A percentile compares a stretch with the other conserved stretches of the same genome.
Conservation (phyloP, 2,113 vertebrate genomes). For the Grus americana region DNA sequence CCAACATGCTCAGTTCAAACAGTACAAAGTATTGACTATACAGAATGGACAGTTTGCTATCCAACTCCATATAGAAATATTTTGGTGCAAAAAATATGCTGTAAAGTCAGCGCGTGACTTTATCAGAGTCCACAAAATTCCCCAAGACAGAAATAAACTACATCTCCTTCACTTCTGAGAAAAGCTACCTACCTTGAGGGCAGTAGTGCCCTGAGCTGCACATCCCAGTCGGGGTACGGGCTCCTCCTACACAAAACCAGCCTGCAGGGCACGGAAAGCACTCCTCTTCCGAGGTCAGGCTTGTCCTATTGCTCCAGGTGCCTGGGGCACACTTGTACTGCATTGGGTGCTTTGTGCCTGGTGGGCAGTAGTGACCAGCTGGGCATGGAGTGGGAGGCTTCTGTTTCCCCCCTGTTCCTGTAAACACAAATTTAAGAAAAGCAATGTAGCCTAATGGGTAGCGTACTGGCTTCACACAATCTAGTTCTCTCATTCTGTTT, state of each 20-base stretch:
- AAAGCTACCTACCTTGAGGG: constrained; percentile 73
- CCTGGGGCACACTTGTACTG: constrained; percentile 87
- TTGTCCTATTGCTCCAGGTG: constrained; percentile 83
- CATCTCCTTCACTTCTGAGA: accelerated
- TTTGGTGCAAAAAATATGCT: accelerated
- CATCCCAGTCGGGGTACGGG: constrained; percentile 74
- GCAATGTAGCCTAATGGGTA: accelerated
- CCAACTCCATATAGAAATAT: not conserved
- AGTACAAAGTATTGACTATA: not conserved
- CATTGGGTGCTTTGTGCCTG: constrained; percentile 80
- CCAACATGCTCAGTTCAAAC: not conserved
- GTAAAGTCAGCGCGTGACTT: accelerated
- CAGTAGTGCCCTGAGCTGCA: constrained; percentile 88
- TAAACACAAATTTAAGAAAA: not conserved
- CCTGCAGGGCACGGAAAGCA: constrained; percentile 78
- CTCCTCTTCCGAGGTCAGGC: constrained; percentile 70
- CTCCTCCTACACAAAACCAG: constrained; percentile 84
- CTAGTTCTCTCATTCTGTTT: not conserved
- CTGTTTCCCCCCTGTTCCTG: constrained; percentile 82
- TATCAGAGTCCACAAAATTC: not conserved
- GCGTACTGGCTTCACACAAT: too few relatives aligned
- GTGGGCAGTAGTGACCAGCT: constrained; percentile 86
- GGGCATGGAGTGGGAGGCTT: constrained; percentile 82
- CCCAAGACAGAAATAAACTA: accelerated
- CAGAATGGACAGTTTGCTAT: not conserved